Base-by-base conservation (phyloP, 2,797 vertebrate genomes). In the Crypturellus tataupa region DNA sequence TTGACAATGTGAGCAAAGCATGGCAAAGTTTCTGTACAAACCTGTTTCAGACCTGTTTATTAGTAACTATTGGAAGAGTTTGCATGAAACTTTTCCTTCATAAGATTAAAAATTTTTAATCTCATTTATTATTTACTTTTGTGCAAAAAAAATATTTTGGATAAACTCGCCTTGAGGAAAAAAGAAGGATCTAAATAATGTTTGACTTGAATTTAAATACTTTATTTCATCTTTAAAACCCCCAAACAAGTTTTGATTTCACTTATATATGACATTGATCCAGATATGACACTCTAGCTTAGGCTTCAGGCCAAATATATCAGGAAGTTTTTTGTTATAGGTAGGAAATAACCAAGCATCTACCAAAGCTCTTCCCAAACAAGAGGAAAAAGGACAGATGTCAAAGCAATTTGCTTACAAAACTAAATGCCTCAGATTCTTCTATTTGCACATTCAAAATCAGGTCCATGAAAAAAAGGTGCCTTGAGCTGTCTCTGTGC, bases 1-100 rank as follows among this genome's bases (percentile, higher is more conserved):
- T 12, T 40, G 40, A 14, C 27, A 92, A 77, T 8, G 37, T 95
- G 84, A 79, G 92, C 87, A 93, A 93, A 92, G 82, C 8, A 56
- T 3, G 20, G 35, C 60, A 94, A 47, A 82, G 70, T 77, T 82
- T 73, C 58, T 75, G 71, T 67, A 67, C 35, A 77, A 89, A 90
- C 39, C 59, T 80, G 92, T 67, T 27, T 56, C 3, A 21, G 27
- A 69, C 23, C 27, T n/a, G 63, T 70, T 60, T 47, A 73, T 87
- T 67, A 67, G 14, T 17, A 73, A 69, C 29, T 39, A 71, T 53
- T 79, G 90, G 27, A 89, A 8, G 6, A 63, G 56, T 73, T 27
- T 1, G 23, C 31, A 77, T 29, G 5, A 86, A 93, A 51, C 60
- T 80, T 72, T 47, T 77, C 63, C n/a, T 20, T 79, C 10, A 53